Evolutionary conservation across 37 sponge, comb jelly and placozoan species (phyloP).

Genomic region (Haliclona indistincta): DNA sequence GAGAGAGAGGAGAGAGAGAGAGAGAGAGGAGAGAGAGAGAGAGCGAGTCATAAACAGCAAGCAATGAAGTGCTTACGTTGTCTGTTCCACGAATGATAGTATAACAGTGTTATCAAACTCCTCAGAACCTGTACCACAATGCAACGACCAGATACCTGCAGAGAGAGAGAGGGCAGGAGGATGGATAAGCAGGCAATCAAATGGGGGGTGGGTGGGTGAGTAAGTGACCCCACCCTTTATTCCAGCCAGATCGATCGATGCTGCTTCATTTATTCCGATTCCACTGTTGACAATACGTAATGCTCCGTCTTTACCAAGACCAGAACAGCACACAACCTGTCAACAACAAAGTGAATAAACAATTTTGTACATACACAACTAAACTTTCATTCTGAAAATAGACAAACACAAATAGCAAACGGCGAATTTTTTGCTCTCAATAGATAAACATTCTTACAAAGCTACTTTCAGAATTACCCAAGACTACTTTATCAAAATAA

Average conservation of each 20-base stretch:
- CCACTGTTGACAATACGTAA: constrained; percentile 87
- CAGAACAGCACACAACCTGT: constrained; percentile 91
- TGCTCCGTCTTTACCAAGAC: constrained; percentile 77
- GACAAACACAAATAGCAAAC: too few species aligned
- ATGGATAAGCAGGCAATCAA: neutral
- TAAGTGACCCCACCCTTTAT: constrained; percentile 44
- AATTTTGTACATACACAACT: neutral
- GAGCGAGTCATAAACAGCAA: neutral
- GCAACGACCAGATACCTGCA: constrained; percentile 75
- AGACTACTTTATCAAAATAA: too few species aligned
- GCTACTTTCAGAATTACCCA: too few species aligned
- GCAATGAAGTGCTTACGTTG: constrained; percentile 31
- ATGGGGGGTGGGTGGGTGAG: neutral
- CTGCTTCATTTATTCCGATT: constrained; percentile 88
- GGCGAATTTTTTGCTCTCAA: too few species aligned
- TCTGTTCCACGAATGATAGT: constrained; percentile 83
- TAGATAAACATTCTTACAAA: too few species aligned
- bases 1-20: constrained; percentile 11
- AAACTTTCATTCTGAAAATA: neutral
- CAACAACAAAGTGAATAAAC: constrained; percentile 10
- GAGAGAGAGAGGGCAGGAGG: neutral
- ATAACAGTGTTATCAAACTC: constrained; percentile 67
- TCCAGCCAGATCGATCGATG: constrained; percentile 78
- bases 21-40: neutral
- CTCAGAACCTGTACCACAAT: constrained; percentile 15